These are phyloP conservation scores for Lophotis ruficrista DNA, from an alignment of 2,113 vertebrate genomes.

Conservation along the genomic window DNA sequence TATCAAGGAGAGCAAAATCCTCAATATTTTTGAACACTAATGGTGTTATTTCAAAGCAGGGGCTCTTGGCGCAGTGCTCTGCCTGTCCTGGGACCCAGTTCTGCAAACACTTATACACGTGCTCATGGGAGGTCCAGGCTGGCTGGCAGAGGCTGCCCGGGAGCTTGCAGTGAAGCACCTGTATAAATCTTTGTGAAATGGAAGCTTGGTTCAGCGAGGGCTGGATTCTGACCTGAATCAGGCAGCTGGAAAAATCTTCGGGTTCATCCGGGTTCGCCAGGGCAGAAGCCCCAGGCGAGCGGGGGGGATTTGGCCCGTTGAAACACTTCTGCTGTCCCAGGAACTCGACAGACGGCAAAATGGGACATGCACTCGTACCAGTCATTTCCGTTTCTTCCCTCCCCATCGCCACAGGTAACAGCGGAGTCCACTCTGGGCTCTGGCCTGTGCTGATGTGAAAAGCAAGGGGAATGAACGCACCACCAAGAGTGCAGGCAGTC, in stretches of 20 bases:
- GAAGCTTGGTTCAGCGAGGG: background rate
- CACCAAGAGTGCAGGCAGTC: background rate
- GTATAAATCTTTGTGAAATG: background rate
- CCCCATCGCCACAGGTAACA: constrained; percentile 18
- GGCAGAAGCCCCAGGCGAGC: background rate
- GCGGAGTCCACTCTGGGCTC: constrained; percentile 20
- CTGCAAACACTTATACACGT: background rate
- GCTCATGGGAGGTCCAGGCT: background rate
- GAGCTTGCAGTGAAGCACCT: background rate
- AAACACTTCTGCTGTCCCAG: constrained; percentile 46
- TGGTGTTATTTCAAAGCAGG: constrained; percentile 56
- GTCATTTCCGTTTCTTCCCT: constrained; percentile 23
- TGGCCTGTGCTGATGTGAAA: constrained; percentile 41
- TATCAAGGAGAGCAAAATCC: constrained; percentile 38
- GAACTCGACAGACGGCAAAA: background rate
- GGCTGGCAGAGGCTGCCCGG: background rate
- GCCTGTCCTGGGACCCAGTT: background rate
- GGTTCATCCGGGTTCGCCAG: background rate
- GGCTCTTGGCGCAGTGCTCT: background rate
- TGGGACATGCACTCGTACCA: background rate
- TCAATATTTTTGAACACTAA: constrained; percentile 72
- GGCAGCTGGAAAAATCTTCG: background rate
- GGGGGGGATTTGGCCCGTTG: background rate
- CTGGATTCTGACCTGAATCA: background rate
- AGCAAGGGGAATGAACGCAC: constrained; percentile 13